Conservation (phyloP, 37 sponge, comb jelly and placozoan species). For the Hexactinellida sp. region DNA sequence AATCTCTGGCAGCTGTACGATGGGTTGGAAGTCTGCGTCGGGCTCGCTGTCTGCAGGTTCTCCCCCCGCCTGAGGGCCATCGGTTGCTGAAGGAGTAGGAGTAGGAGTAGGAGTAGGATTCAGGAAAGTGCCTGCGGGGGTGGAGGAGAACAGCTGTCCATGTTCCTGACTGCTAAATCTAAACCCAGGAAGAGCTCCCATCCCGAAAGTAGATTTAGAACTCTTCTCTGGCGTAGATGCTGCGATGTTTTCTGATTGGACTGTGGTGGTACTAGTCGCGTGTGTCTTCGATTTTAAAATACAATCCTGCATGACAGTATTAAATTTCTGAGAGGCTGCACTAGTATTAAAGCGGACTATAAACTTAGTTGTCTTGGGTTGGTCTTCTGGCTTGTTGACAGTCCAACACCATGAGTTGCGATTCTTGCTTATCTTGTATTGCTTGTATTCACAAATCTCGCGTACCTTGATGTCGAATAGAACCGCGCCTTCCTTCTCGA, state of each 20-base stretch:
- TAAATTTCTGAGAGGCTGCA: not conserved
- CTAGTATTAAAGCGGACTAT: not conserved
- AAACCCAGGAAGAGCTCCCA: not conserved
- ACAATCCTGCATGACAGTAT: not conserved
- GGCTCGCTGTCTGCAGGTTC: conserved; percentile 48
- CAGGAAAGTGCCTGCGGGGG: not conserved
- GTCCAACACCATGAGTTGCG: not conserved
- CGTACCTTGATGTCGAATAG: not conserved
- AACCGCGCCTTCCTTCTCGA: not conserved
- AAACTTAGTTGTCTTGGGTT: not conserved
- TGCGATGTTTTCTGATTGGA: not conserved
- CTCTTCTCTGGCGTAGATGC: not conserved
- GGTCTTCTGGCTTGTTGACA: not conserved
- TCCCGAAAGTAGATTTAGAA: not conserved
- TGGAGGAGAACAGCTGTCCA: not conserved
- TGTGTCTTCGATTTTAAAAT: not conserved
- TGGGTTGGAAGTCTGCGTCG: conserved; percentile 21
- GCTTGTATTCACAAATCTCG: not conserved
- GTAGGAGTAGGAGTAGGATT: not conserved
- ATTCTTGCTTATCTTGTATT: not conserved
- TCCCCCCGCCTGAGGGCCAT: conserved; percentile 24
- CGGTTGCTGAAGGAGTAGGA: not conserved
- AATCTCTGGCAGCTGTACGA: not conserved
- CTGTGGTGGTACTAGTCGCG: too few relatives aligned
- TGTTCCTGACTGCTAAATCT: not conserved